phyloP scores from a whole-genome alignment of 2,113 vertebrate species.

The Ageneiosus marmoratus region DNA sequence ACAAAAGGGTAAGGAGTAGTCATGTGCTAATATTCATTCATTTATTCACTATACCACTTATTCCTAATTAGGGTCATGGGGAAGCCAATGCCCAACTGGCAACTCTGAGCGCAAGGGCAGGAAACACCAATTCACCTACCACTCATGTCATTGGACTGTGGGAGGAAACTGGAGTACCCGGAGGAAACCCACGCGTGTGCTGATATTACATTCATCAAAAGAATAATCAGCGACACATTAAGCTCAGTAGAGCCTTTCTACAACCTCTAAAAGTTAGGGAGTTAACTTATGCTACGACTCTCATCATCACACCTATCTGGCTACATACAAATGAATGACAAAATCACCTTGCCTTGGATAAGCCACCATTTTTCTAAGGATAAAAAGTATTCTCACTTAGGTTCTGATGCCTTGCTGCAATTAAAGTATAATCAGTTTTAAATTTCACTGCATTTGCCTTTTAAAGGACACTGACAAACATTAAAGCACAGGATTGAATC shows the following conservation, averaged over 20 bases:
- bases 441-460: not conserved
- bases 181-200: no score
- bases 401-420: not conserved
- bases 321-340: not conserved
- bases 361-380: not conserved
- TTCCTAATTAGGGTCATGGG: no score
- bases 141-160: no score
- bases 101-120: no score
- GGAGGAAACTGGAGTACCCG: no score
- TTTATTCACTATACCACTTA: not conserved
- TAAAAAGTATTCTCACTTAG: not conserved
- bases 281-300: not conserved
- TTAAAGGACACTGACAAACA: not conserved
- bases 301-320: not conserved
- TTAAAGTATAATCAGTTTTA: not conserved
- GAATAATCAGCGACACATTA: not conserved
- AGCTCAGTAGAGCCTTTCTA: not conserved
- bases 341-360: not conserved
- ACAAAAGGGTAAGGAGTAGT: not conserved
- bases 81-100: no score
- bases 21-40: slow-evolving; percentile 7
- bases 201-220: not conserved
- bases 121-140: no score
- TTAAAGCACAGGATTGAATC: not conserved
- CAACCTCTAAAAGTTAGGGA: not conserved